These are phyloP conservation scores for Anadara kagoshimensis DNA, from an alignment of 1,140 invertebrate species.

Conservation along the genomic window DNA sequence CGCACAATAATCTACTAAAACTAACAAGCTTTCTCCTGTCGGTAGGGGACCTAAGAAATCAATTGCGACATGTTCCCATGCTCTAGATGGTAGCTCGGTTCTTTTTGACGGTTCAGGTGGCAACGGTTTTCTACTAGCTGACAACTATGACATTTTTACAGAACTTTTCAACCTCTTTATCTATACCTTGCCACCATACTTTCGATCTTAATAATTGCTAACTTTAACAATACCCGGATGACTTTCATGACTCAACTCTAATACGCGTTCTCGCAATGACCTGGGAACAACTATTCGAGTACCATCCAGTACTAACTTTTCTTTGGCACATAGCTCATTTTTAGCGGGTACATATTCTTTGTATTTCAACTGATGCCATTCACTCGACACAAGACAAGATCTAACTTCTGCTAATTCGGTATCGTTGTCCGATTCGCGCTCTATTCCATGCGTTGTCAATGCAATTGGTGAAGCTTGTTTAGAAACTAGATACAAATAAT, in stretches of 20 bases:
- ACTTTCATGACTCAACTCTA: constrained; percentile 15
- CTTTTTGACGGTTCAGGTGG: constrained; percentile 29
- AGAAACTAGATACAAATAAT: constrained; percentile 23
- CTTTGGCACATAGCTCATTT: constrained; percentile 16
- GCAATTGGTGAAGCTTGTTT: constrained; percentile 27
- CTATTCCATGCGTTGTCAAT: constrained; percentile 20
- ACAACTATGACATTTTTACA: constrained; percentile 11
- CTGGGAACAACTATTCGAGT: constrained; percentile 35
- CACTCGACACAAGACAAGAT: background rate
- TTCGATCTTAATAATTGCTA: constrained; percentile 6
- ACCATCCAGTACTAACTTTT: constrained; percentile 31
- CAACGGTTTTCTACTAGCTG: constrained; percentile 11
- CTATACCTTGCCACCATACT: constrained; percentile 4
- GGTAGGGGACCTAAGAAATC: constrained; percentile 42
- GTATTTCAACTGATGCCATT: constrained; percentile 5
- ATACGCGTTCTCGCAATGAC: constrained; percentile 4
- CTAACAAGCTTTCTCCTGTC: constrained; percentile 30
- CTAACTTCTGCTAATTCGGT: background rate
- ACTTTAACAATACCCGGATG: constrained; percentile 6
- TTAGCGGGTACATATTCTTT: constrained; percentile 18
- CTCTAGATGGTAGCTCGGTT: constrained; percentile 15
- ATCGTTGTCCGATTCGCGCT: constrained; percentile 9
- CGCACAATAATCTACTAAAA: constrained; percentile 48
- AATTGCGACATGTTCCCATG: constrained; percentile 42
- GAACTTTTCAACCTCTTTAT: constrained; percentile 3